Conservation (phyloP, 2,888 invertebrate species). For the Eupithecia centaureata region DNA sequence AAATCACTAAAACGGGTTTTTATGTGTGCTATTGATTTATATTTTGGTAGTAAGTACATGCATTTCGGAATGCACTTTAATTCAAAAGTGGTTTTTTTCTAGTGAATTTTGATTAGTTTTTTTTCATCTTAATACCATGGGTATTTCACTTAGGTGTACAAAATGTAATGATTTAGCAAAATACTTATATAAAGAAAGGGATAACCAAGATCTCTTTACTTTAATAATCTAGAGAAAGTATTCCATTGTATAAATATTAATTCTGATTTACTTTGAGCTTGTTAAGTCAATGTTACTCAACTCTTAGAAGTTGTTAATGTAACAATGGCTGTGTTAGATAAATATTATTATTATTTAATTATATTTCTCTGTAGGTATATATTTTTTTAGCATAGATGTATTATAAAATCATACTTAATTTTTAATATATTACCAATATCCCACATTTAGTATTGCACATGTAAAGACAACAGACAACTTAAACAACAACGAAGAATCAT, state of each 20-base stretch:
- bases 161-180: neutral
- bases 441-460: slow-evolving; percentile 21
- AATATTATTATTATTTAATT: slow-evolving; percentile 32
- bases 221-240: neutral
- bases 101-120: neutral
- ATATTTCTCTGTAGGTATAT: slow-evolving; percentile 26
- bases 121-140: neutral
- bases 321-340: slow-evolving; percentile 60
- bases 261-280: slow-evolving; percentile 19
- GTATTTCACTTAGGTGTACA: neutral
- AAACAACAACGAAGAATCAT: neutral
- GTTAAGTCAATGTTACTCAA: slow-evolving; percentile 61
- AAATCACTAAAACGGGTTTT: neutral
- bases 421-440: slow-evolving; percentile 27
- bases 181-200: neutral
- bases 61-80: no score
- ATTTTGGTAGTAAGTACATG: no score
- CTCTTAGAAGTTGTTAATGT: slow-evolving; percentile 54
- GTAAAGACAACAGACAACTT: slow-evolving; percentile 6
- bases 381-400: slow-evolving; percentile 22
- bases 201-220: neutral
- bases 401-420: slow-evolving; percentile 21
- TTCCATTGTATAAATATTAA: neutral
- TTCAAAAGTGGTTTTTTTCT: neutral
- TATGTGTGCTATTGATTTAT: neutral